Evolutionary conservation across 1,140 invertebrate species (phyloP).

Genomic region (Euwallacea similis): DNA sequence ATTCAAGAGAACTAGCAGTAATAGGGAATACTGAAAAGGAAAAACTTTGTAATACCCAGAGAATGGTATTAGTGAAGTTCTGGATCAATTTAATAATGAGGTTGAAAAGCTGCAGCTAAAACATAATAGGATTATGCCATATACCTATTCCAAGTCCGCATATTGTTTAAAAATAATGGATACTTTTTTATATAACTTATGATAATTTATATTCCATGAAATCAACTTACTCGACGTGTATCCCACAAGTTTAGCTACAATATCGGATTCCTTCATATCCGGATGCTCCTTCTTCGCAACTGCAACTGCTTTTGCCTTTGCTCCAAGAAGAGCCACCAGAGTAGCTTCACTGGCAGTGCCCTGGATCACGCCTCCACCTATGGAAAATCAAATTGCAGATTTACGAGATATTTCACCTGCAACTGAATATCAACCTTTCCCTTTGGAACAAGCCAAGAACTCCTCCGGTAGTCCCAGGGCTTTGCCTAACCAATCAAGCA

Average conservation of each 20-base stretch:
- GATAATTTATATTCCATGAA: too few species aligned
- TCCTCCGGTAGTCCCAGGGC: slow-evolving; percentile 88
- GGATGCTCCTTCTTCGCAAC: slow-evolving; percentile 71
- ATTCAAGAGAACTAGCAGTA: too few species aligned
- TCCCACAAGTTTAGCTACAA: slow-evolving; percentile 84
- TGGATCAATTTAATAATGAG: too few species aligned
- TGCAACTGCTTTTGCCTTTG: slow-evolving; percentile 77
- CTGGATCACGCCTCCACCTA: slow-evolving; percentile 88
- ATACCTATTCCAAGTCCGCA: too few species aligned
- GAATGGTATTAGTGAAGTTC: too few species aligned
- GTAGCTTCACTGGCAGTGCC: slow-evolving; percentile 89
- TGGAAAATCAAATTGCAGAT: neutral
- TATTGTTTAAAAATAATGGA: too few species aligned
- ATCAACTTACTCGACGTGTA: slow-evolving; percentile 71
- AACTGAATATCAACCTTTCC: slow-evolving; percentile 56
- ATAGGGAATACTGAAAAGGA: too few species aligned
- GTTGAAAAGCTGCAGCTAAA: too few species aligned
- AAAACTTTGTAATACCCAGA: too few species aligned
- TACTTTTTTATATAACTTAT: too few species aligned
- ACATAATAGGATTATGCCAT: too few species aligned
- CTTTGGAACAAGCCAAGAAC: slow-evolving; percentile 79
- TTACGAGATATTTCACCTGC: too few species aligned
- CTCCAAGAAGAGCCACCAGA: slow-evolving; percentile 85
- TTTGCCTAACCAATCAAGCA: slow-evolving; percentile 97
- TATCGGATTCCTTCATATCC: slow-evolving; percentile 78